Base-by-base conservation (phyloP, 2,888 invertebrate genomes). In the Encarsia formosa region DNA sequence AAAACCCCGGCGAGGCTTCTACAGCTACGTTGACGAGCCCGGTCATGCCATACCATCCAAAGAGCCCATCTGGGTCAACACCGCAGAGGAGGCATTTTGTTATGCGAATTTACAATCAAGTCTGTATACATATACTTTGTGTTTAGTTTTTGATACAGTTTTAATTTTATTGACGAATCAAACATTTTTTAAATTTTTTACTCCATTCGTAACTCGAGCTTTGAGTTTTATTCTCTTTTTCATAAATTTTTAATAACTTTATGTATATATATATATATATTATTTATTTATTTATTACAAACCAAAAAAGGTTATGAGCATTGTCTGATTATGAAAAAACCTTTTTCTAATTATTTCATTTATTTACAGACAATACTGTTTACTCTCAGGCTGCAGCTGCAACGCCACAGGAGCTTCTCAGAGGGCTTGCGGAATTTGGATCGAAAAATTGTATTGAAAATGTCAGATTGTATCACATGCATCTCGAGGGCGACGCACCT, bases 351-450 rank as follows among this genome's bases (percentile, higher is more conserved):
- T n/a, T n/a, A n/a, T n/a, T n/a, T n/a, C n/a, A 58, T 55, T 9
- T 6, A n/a, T 15, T 77, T 80, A n/a, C 77, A 95, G 95, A 88
- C 57, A 83, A 89, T 63, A 82, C 86, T 0, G 88, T 97, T 6
- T 96, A 86, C 73, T 78, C 88, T 0, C 91, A 93, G 64, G 95
- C 95, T 3, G 94, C 94, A 0, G 95, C 96, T 0, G 91, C 93
- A 5, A 96, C 96, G 0, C 96, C 97, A 0, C 79, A 84, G 4
- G 81, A 81, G 13, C 78, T 96, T n/a, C 78, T 94, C 11, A 78
- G 84, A 49, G 91, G 90, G 0, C 85, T 97, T 85, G 86, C 91
- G 0, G 79, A 82, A 19, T 84, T 88, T 59, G 95, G 92, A 24
- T 84, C 85, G 65, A 74, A 78, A 2, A 81, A 81, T 13, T 76